Conservation (phyloP, 2,888 invertebrate genomes). For the Adela reaumurella region DNA sequence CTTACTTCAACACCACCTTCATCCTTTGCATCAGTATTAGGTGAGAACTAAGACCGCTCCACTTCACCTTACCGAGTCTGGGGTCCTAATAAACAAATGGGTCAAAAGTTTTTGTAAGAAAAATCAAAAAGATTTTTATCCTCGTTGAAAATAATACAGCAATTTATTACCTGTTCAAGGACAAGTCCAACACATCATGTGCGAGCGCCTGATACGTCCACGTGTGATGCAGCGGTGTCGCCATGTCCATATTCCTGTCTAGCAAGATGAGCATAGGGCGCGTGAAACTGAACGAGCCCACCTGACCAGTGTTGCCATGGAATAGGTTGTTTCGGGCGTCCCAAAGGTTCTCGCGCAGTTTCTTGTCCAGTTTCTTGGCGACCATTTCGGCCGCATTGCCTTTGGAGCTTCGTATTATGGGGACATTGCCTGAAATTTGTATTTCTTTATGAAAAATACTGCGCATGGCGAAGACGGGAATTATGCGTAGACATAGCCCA, state of each 20-base stretch:
- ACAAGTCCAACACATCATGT: constrained; percentile 92
- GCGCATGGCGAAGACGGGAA: too few relatives aligned
- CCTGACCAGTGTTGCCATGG: constrained; percentile 76
- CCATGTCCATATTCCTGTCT: constrained; percentile 94
- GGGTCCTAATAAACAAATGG: too few relatives aligned
- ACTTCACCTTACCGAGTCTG: too few relatives aligned
- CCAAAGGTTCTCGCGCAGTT: constrained; percentile 92
- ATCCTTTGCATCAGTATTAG: too few relatives aligned
- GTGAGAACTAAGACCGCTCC: too few relatives aligned
- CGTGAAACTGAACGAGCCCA: constrained; percentile 81
- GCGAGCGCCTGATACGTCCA: constrained; percentile 99
- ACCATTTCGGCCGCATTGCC: constrained; percentile 99
- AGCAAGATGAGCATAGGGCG: constrained; percentile 88
- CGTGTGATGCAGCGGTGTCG: constrained; percentile 97
- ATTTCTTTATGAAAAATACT: too few relatives aligned
- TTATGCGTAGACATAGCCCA: too few relatives aligned
- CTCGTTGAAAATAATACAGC: too few relatives aligned
- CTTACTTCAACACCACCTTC: too few relatives aligned
- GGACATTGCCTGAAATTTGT: constrained; percentile 67
- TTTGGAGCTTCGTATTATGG: constrained; percentile 87
- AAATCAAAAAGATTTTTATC: too few relatives aligned
- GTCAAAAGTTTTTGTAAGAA: too few relatives aligned
- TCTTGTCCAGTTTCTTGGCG: constrained; percentile 94
- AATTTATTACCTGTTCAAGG: constrained; percentile 80
- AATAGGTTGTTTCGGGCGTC: constrained; percentile 96